Conservation (phyloP, 92 coral and sea anemone species). For the Epizoanthus stellaris region DNA sequence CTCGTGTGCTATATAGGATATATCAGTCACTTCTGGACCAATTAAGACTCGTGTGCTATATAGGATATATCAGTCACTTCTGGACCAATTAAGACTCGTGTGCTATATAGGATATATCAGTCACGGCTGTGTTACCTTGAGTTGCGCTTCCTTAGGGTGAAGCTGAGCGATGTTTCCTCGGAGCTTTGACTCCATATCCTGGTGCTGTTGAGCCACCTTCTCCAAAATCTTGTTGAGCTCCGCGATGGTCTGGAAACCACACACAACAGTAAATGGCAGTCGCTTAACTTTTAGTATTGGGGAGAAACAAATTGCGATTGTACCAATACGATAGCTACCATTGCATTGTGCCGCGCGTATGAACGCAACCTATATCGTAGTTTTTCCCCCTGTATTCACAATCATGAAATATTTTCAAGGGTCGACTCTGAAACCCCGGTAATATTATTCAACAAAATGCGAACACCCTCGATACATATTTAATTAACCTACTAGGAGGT, state of each 20-base stretch:
- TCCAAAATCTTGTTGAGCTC: constrained; percentile 89
- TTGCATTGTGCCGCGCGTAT: background rate
- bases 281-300: background rate
- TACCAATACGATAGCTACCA: background rate
- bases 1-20: background rate
- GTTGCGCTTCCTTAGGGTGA: constrained; percentile 77
- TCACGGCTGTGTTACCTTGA: constrained; percentile 52
- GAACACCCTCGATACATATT: too few species aligned
- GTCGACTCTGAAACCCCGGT: too few species aligned
- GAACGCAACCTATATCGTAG: too few species aligned
- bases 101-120: too few species aligned
- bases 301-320: background rate
- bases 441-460: too few species aligned
- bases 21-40: background rate
- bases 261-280: background rate
- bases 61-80: background rate
- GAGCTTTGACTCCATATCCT: constrained; percentile 90
- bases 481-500: too few species aligned
- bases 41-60: too few species aligned
- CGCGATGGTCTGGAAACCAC: constrained; percentile 70
- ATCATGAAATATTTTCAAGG: too few species aligned
- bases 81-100: too few species aligned
- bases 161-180: constrained; percentile 69
- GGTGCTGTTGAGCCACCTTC: constrained; percentile 81
- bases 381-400: too few species aligned